Percentiles rank a stretch among this genome's conserved stretches.
Conservation (phyloP, 2,888 invertebrate species). For the Scotopteryx bipunctaria region DNA sequence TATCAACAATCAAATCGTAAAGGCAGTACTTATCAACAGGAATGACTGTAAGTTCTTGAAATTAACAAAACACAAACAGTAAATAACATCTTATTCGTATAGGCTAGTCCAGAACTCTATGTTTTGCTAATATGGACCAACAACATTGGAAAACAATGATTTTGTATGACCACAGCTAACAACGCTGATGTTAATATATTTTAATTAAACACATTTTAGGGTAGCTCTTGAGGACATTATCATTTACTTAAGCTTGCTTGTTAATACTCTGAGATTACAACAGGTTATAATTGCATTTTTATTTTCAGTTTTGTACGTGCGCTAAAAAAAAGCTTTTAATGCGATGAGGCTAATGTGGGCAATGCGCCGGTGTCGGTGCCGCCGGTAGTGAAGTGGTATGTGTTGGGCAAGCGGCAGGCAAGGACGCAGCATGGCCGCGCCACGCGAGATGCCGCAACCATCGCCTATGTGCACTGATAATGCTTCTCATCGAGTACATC, state of each 20-base stretch:
- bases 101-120: no score
- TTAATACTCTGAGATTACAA: slow-evolving; percentile 46
- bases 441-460: slow-evolving; percentile 49
- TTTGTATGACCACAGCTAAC: no score
- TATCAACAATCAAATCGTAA: neutral
- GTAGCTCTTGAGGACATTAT: no score
- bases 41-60: no score
- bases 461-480: slow-evolving; percentile 18
- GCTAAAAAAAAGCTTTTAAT: slow-evolving; percentile 67
- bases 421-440: slow-evolving; percentile 55
- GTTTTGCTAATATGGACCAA: no score
- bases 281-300: slow-evolving; percentile 64
- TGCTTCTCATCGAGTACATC: slow-evolving; percentile 3
- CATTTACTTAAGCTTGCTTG: slow-evolving; percentile 29
- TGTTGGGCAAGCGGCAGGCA: slow-evolving; percentile 76
- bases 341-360: slow-evolving; percentile 46
- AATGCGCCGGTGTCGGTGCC: slow-evolving; percentile 12
- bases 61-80: no score
- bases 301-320: slow-evolving; percentile 59
- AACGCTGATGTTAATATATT: no score
- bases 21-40: neutral
- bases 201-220: no score
- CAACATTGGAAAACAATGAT: no score
- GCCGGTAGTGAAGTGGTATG: no score
- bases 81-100: no score